Conservation (phyloP, 2,113 vertebrate genomes). For the Aramus guarauna region DNA sequence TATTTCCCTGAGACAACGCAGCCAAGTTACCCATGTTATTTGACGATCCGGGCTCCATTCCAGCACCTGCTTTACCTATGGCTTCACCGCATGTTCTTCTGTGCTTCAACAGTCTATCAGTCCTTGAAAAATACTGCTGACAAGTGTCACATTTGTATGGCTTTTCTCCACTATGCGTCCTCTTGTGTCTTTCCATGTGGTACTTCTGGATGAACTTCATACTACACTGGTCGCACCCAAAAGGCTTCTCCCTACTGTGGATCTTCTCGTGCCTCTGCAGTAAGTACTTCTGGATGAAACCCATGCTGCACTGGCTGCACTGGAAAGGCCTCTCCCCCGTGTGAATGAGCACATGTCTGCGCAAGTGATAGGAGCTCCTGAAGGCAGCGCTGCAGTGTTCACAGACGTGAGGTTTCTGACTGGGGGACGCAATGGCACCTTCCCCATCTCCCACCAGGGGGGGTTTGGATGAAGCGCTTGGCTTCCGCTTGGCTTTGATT, state of each 20-base stretch:
- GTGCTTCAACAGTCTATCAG: slow-evolving; percentile 98
- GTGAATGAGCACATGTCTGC: slow-evolving; percentile 97
- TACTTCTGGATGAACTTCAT: slow-evolving; percentile 99
- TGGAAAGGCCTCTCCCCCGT: slow-evolving; percentile 98
- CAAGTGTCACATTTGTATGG: slow-evolving; percentile 98
- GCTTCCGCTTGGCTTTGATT: slow-evolving; percentile 92
- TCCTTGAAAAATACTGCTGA: slow-evolving; percentile 99
- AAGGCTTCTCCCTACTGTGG: slow-evolving; percentile 97
- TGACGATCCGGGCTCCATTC: slow-evolving; percentile 87
- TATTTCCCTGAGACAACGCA: slow-evolving; percentile 95
- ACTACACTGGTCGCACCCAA: slow-evolving; percentile 97
- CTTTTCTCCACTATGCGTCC: slow-evolving; percentile 99
- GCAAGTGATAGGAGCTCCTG: slow-evolving; percentile 97
- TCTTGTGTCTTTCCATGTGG: slow-evolving; percentile 98
- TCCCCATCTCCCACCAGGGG: slow-evolving; percentile 86
- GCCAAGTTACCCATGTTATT: slow-evolving; percentile 80
- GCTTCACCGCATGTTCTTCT: slow-evolving; percentile 98
- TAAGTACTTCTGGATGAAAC: slow-evolving; percentile 98
- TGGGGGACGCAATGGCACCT: slow-evolving; percentile 85
- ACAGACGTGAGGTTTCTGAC: slow-evolving; percentile 96
- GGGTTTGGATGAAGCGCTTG: slow-evolving; percentile 80
- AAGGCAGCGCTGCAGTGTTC: slow-evolving; percentile 98
- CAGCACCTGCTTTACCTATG: slow-evolving; percentile 87
- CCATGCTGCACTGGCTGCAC: slow-evolving; percentile 99
- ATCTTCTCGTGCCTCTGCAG: slow-evolving; percentile 97